Percentiles rank a stretch among this genome's conserved stretches.
Conservation (phyloP, 1,140 invertebrate genomes). For the Calliphora vicina region DNA sequence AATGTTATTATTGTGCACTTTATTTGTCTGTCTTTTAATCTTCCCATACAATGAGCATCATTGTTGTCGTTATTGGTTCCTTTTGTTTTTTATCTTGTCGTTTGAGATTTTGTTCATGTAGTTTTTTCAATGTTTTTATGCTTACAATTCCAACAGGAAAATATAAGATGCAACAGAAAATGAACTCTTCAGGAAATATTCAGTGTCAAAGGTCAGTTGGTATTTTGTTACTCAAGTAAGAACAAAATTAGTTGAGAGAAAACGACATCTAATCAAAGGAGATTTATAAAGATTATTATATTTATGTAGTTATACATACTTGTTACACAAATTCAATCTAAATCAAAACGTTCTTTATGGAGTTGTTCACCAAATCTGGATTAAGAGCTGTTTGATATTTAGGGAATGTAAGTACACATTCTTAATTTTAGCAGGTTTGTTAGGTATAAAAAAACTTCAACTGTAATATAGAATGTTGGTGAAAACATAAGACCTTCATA, state of each 20-base stretch:
- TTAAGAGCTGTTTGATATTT: too few species aligned
- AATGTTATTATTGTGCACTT: background rate
- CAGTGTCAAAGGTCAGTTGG: slow-evolving; percentile 8
- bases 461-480: too few species aligned
- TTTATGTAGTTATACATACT: too few species aligned
- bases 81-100: background rate
- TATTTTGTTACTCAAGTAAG: background rate
- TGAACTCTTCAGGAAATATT: background rate
- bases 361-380: too few species aligned
- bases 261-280: background rate
- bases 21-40: background rate
- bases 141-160: background rate
- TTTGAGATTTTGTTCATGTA: background rate
- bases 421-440: too few species aligned
- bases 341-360: too few species aligned
- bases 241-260: background rate
- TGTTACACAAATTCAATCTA: too few species aligned
- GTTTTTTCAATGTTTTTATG: background rate
- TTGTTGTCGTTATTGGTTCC: background rate
- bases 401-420: too few species aligned
- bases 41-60: background rate
- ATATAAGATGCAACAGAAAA: background rate
- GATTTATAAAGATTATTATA: background rate
- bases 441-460: too few species aligned
- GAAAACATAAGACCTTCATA: too few species aligned